These are phyloP conservation scores for Cossypha caffra DNA, from an alignment of 2,797 vertebrate genomes.

Conservation along the genomic window DNA sequence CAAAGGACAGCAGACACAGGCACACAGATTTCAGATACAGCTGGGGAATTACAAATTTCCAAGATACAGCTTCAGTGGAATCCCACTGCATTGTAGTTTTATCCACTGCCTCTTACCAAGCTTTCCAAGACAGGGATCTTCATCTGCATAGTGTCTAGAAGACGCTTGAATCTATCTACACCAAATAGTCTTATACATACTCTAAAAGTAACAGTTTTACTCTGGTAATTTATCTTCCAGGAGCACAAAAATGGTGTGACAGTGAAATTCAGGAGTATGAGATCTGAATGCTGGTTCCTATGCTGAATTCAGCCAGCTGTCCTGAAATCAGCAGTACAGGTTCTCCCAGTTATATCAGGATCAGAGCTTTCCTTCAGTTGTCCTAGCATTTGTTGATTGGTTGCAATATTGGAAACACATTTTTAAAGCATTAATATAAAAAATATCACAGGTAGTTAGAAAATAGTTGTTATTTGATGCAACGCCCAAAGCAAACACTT, in stretches of 20 bases:
- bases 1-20: neutral
- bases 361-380: neutral
- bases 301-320: neutral
- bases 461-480: neutral
- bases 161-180: neutral
- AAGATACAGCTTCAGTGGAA: neutral
- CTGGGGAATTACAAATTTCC: neutral
- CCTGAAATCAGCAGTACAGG: neutral
- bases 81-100: neutral
- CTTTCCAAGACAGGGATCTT: neutral
- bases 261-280: neutral
- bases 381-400: neutral
- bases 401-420: neutral
- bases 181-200: accelerated
- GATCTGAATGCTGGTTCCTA: neutral
- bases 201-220: neutral
- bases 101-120: neutral
- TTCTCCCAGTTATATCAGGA: neutral
- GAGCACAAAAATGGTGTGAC: neutral
- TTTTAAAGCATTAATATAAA: slow-evolving; percentile 5
- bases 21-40: neutral
- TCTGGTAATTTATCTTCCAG: neutral
- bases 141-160: neutral
- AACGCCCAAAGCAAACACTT: neutral
- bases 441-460: neutral